These are phyloP conservation scores for Uloborus diversus DNA, from an alignment of 1,140 invertebrate genomes.

Conservation along the genomic window DNA sequence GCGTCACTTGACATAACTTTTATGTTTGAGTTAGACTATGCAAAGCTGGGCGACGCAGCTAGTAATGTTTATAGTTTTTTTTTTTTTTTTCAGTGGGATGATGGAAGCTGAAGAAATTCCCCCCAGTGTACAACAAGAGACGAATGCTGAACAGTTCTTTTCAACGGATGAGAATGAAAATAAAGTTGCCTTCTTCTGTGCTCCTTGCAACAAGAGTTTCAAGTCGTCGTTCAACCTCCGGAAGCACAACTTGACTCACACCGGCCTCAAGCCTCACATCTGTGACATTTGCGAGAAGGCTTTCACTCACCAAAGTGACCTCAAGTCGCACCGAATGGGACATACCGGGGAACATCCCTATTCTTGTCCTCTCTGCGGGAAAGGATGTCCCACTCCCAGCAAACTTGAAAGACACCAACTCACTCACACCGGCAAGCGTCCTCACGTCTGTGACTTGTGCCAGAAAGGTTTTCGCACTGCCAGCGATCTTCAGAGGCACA, in stretches of 20 bases:
- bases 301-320: constrained; percentile 41
- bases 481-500: background rate
- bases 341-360: background rate
- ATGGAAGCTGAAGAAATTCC: too few relatives aligned
- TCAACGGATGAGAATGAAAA: too few relatives aligned
- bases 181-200: constrained; percentile 93
- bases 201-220: constrained; percentile 69
- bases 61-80: too few relatives aligned
- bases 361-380: constrained; percentile 86
- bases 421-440: constrained; percentile 85
- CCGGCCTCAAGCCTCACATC: constrained; percentile 51
- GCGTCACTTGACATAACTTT: too few relatives aligned
- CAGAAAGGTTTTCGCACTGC: constrained; percentile 64
- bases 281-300: constrained; percentile 64
- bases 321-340: constrained; percentile 59
- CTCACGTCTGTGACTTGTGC: constrained; percentile 90
- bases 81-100: too few relatives aligned
- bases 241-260: constrained; percentile 59
- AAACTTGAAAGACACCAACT: constrained; percentile 74
- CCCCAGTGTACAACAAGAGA: too few relatives aligned
- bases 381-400: constrained; percentile 76
- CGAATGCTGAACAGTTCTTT: too few relatives aligned
- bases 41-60: too few relatives aligned
- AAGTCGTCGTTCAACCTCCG: background rate
- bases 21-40: too few relatives aligned